phyloP scores from a whole-genome alignment of 2,113 vertebrate species.

The Pluvianellus socialis region DNA sequence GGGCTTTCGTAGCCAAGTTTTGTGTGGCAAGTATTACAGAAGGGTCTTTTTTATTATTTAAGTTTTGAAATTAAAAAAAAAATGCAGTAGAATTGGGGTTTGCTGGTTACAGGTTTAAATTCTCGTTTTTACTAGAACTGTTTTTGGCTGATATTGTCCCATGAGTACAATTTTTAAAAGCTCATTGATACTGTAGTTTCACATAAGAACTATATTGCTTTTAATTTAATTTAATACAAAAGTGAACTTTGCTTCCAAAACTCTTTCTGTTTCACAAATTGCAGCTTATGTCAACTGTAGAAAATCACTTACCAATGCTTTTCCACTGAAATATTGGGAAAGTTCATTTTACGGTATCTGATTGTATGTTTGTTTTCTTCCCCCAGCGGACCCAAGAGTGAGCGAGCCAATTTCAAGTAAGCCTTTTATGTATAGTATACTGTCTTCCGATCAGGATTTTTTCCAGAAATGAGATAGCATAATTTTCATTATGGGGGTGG shows the following conservation, averaged over 20 bases:
- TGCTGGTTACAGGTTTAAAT: background rate
- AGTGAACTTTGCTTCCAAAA: background rate
- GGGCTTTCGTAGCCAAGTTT: background rate
- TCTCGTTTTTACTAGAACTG: background rate
- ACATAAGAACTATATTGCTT: background rate
- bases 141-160: background rate
- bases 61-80: background rate
- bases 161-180: background rate
- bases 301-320: background rate
- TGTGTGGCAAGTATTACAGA: background rate
- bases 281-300: background rate
- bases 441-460: background rate
- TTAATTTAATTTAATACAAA: background rate
- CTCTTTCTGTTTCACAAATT: background rate
- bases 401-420: slow-evolving; percentile 90
- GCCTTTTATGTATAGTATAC: background rate
- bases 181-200: background rate
- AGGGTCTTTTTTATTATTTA: background rate
- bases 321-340: background rate
- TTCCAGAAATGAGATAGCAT: slow-evolving; percentile 23
- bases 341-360: background rate
- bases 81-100: background rate
- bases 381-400: slow-evolving; percentile 91
- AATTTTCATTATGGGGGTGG: background rate
- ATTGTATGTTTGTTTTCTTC: slow-evolving; percentile 50